Evolutionary conservation across 35 echinoderm and acorn worm species (phyloP).

Genomic region (Diadema setosum): DNA sequence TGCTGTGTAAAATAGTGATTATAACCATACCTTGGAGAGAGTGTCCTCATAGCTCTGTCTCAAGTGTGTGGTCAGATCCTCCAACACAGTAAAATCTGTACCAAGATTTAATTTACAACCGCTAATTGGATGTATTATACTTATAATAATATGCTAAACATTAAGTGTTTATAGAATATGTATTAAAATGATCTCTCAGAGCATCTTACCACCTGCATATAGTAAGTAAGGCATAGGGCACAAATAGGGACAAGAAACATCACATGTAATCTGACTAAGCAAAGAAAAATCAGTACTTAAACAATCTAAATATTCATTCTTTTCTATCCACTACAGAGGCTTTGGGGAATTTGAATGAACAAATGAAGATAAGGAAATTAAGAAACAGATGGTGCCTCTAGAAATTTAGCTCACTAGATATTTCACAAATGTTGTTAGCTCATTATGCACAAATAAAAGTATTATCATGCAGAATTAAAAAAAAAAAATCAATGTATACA

Average conservation of each 20-base stretch:
- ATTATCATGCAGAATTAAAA: too few species aligned
- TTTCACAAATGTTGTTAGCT: too few species aligned
- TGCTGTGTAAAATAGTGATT: too few species aligned
- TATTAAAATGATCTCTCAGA: background rate
- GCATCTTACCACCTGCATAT: background rate
- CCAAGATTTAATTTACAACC: background rate
- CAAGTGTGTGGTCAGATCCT: background rate
- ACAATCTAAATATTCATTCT: too few species aligned
- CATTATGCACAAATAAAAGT: too few species aligned
- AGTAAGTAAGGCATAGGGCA: background rate
- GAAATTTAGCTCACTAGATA: too few species aligned
- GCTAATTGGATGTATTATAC: background rate
- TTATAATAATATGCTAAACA: background rate
- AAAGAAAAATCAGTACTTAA: too few species aligned
- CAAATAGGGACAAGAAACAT: background rate
- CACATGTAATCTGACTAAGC: background rate
- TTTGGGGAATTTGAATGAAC: too few species aligned
- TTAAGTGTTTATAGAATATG: background rate
- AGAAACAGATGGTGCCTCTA: too few species aligned
- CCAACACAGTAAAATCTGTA: background rate
- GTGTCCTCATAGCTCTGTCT: background rate
- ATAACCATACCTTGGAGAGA: background rate
- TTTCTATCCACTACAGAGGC: too few species aligned
- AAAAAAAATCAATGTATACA: too few species aligned
- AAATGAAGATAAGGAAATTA: too few species aligned